Evolutionary conservation across 2,113 vertebrate species (phyloP), one percentile per base, ranked within the genome.

Genomic region (Hymenochirus boettgeri): DNA sequence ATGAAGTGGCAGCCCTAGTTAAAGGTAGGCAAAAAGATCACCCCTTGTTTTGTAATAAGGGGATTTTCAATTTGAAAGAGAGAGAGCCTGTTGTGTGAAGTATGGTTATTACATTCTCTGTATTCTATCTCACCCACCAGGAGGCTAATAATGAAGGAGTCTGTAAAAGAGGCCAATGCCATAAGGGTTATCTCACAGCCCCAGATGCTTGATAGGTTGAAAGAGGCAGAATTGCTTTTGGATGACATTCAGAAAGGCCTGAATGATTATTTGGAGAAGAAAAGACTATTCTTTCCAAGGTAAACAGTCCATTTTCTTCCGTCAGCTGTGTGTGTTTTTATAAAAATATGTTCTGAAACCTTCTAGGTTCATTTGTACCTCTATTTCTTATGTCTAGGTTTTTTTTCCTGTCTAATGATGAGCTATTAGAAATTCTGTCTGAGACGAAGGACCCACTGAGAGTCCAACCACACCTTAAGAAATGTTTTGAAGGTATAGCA

Each of bases 31-130:
- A 55, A 77, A 88, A 89, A 87, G 82, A 82, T 82, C 82, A 89
- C 80, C 82, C 83, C 83, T 87, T 89, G 86, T 89, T 89, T 90
- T 86, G 85, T 88, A 86, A 88, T 87, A 85, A 88, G 81, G 84
- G 82, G 85, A 88, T 90, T 88, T 89, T 88, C 86, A 86, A 86
- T 89, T 86, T 89, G 81, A 88, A 86, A 84, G 76, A 75, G 84
- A 82, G 76, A 0, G 66, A 77, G 86, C 78, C 86, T 86, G 87
- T 89, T 85, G 85, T 88, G 83, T 87, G 84, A 83, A 88, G 83
- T 85, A 76, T 78, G 80, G 85, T 86, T 86, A 86, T 88, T 88
- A 86, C 86, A 87, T 86, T 83, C 82, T 74, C 76, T 88, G 83
- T 89, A 76, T 88, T 90, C 85, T 89, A 81, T 89, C 87, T 88